A percentile compares a stretch with the other conserved stretches of the same genome.
Evolutionary conservation across 1,140 invertebrate genomes (phyloP).

Genomic region (Atta texana): DNA sequence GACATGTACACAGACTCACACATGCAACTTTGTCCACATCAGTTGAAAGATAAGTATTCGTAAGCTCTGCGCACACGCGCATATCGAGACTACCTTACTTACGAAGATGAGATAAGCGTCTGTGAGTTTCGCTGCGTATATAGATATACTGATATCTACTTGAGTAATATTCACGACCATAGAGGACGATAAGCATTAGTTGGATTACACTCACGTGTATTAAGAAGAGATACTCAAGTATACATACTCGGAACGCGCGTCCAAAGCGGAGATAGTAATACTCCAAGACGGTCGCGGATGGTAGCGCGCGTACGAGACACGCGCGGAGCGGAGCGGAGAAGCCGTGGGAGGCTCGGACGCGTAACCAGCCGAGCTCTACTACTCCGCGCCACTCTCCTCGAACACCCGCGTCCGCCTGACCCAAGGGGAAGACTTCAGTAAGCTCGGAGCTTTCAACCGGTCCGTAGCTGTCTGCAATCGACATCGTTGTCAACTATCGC

Average conservation of each 20-base stretch:
- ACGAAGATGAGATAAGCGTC: slow-evolving; percentile 29
- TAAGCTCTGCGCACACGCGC: slow-evolving; percentile 26
- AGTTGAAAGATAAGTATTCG: slow-evolving; percentile 29
- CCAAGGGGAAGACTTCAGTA: slow-evolving; percentile 75
- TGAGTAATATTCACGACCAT: background rate
- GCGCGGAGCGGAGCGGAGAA: slow-evolving; percentile 37
- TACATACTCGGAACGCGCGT: background rate
- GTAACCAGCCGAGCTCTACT: slow-evolving; percentile 54
- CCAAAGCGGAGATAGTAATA: slow-evolving; percentile 48
- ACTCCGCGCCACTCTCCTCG: background rate
- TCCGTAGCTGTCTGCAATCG: slow-evolving; percentile 37
- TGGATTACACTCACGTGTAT: slow-evolving; percentile 1
- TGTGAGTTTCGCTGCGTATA: background rate
- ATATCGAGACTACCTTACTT: slow-evolving; percentile 16
- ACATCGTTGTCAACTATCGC: background rate
- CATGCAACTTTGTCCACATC: slow-evolving; percentile 37
- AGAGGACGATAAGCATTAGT: background rate
- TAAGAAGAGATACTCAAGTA: background rate
- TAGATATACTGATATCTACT: background rate
- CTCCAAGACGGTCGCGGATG: slow-evolving; percentile 29
- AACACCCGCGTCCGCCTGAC: slow-evolving; percentile 45
- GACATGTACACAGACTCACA: slow-evolving; percentile 26
- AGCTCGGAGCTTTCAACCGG: slow-evolving; percentile 79
- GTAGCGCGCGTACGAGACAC: slow-evolving; percentile 21
- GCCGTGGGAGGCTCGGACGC: slow-evolving; percentile 57